Base-by-base conservation (phyloP, 2,797 vertebrate genomes). In the Girardinus metallicus region DNA sequence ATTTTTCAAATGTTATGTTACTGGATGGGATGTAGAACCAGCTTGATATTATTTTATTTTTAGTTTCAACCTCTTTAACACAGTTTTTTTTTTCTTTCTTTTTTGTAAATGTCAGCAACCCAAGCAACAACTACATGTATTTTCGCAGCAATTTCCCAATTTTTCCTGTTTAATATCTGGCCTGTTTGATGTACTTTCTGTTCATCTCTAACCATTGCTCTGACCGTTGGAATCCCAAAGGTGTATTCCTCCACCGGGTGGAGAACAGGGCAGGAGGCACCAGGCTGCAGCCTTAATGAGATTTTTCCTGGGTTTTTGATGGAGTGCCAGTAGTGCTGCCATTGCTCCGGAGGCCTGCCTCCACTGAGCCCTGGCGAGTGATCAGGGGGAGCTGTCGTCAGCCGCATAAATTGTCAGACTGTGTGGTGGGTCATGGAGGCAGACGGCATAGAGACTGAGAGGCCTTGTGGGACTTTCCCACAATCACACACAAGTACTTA, bases 321-420 rank as follows among this genome's bases (percentile, higher is more conserved):
- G 93, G 82, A 73, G 86, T 89, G 96, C 97, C 97, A 97, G 95
- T 88, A 89, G 89, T 76, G 74, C 89, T 86, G 85, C 91, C 83
- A 80, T 90, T 87, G 90, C 89, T 93, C 91, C 87, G 90, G 94
- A 89, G 95, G 95, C 94, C 90, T 87, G 85, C 86, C 92, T 95
- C 96, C 95, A 93, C 95, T 91, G 95, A 94, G 91, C 88, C 89
- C 93, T 98, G 97, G 97, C 97, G 85, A 66, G 21, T 82, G 96
- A 97, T 98, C 96, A 98, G 90, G 97, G 95, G 94, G 92, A 96
- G 94, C 97, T 97, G 96, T 98, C 95, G 76, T 94, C 93, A 88
- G 95, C 93, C 92, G 93, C 94, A 95, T 94, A 97, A 97, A 97
- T 96, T 93, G 95, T 96, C 92, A 92, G 96, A 93, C 95, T 96